Base-by-base conservation (phyloP, 2,797 vertebrate species). In the Lophius americanus region DNA sequence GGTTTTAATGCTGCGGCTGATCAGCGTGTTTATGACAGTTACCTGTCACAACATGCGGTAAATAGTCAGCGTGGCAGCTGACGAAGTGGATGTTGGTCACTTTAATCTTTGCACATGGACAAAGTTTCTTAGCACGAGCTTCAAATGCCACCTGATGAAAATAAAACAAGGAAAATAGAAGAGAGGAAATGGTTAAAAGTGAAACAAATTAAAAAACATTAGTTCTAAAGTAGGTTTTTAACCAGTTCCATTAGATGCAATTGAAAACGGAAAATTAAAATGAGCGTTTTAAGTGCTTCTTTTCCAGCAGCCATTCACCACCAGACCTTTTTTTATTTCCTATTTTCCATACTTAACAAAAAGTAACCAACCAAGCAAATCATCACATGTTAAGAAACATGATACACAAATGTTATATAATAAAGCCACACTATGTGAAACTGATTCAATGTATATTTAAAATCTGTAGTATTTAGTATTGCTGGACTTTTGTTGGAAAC, bases 71-170 rank as follows among this genome's bases (percentile, higher is more conserved):
- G 8, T 91, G 62, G 65, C 94, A 95, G 68, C 12, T 4, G 5
- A 38, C 1, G 61, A 89, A 94, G 33, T 1, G 52, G 68, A 95
- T 70, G 42, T 93, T 88, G 61, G 51, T 90, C 63, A 94, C 93
- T 70, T 78, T 89, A 42, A 94, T 92, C 49, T 72, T 60, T 13
- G 56, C 1, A 0, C 6, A 42, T 0, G 61, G n/a, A 51, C 39
- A 50, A 14, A 90, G 59, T 41, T 83, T 83, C 23, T 35, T 23
- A 35, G 84, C 61, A 0, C 39, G 86, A 58, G 89, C 92, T 81
- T 90, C 91, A 79, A 94, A 91, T 8, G 60, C 89, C 65, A 95
- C 70, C 94, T 95, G 63, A 33, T 5, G 14, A 36, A 65, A 36
- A 74, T 33, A 51, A 41, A 60, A 68, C 13, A 51, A 44, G 32